These are phyloP conservation scores for Caracal caracal DNA, from an alignment of 2,113 vertebrate species.

Conservation along the genomic window DNA sequence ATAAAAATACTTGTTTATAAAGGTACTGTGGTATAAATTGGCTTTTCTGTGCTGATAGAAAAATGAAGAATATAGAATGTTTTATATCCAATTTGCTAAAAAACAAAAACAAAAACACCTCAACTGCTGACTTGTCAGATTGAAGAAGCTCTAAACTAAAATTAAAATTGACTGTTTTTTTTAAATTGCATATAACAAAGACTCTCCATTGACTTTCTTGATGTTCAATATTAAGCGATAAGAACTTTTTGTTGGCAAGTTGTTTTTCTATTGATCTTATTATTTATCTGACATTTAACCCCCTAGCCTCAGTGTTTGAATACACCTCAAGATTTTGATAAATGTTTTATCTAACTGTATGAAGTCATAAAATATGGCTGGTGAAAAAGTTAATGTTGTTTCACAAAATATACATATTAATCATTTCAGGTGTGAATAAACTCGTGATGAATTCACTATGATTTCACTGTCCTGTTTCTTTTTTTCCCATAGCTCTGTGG, in stretches of 20 bases:
- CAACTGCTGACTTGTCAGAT: background rate
- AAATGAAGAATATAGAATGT: background rate
- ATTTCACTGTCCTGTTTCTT: background rate
- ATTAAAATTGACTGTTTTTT: background rate
- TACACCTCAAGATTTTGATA: background rate
- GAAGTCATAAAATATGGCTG: background rate
- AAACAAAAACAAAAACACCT: slow-evolving; percentile 27
- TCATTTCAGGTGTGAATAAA: background rate
- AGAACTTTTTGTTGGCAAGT: background rate
- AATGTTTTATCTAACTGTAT: slow-evolving; percentile 37
- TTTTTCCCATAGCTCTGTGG: background rate
- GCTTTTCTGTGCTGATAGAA: background rate
- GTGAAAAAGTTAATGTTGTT: background rate
- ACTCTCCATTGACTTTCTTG: background rate
- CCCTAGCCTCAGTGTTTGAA: background rate
- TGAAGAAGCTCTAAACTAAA: background rate
- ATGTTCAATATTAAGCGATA: background rate
- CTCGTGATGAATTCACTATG: background rate
- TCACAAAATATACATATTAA: background rate
- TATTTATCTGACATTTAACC: background rate
- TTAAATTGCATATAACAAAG: background rate
- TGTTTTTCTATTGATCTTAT: background rate
- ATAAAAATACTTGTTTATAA: slow-evolving; percentile 5
- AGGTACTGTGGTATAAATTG: background rate
- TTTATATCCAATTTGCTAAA: background rate